Percentiles rank a stretch among this genome's conserved stretches.
These are phyloP conservation scores for Synanceia verrucosa DNA, from an alignment of 2,797 vertebrate species.

Conservation along the genomic window DNA sequence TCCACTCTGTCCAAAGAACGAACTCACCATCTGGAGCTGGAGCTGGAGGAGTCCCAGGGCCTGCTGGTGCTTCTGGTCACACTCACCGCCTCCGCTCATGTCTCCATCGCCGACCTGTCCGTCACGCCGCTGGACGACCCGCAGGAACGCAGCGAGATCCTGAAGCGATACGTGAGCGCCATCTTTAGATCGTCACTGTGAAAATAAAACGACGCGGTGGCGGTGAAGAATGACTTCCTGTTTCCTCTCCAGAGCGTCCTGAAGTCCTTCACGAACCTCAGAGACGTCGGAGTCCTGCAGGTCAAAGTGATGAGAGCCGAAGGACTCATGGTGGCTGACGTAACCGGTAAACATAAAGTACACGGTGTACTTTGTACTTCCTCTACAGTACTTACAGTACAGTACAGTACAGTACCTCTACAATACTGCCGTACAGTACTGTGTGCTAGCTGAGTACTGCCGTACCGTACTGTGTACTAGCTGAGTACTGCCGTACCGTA, in stretches of 20 bases:
- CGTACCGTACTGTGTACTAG: too few relatives aligned
- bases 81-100: slow-evolving; percentile 87
- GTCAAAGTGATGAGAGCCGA: slow-evolving; percentile 94
- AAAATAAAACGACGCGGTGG: not conserved
- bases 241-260: slow-evolving; percentile 74
- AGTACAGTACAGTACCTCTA: too few relatives aligned
- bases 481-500: too few relatives aligned
- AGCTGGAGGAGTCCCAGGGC: slow-evolving; percentile 88
- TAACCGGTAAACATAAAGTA: slow-evolving; percentile 84
- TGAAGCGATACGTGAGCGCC: slow-evolving; percentile 87
- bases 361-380: too few relatives aligned
- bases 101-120: slow-evolving; percentile 88
- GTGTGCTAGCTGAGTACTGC: too few relatives aligned
- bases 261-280: slow-evolving; percentile 86
- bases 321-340: slow-evolving; percentile 94
- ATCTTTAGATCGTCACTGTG: accelerated
- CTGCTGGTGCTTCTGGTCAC: slow-evolving; percentile 89
- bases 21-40: slow-evolving; percentile 88
- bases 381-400: too few relatives aligned
- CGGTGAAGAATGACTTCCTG: not conserved
- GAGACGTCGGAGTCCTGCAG: slow-evolving; percentile 93
- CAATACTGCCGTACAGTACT: too few relatives aligned
- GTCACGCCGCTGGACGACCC: slow-evolving; percentile 86
- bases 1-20: slow-evolving; percentile 87
- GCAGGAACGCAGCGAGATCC: slow-evolving; percentile 83